Base-by-base conservation (phyloP, 2,888 invertebrate genomes). In the Drosophila kuntzei region DNA sequence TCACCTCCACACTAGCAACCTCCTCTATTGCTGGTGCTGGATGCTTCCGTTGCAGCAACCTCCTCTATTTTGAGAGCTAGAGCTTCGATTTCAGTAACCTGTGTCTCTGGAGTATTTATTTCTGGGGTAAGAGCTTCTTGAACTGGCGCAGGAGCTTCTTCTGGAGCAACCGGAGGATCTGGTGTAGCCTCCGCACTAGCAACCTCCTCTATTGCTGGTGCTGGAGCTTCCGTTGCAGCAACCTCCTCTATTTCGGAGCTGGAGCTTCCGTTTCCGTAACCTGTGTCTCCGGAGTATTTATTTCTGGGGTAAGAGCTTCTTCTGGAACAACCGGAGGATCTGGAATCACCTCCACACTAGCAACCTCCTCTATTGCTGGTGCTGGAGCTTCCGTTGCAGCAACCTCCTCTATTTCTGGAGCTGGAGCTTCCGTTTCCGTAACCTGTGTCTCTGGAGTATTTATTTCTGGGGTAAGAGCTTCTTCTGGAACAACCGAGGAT, bases 341-440 rank as follows among this genome's bases (percentile, higher is more conserved):
- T 41, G 43, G 8, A 9, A 2, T 18, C 14, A 1, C 5, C 9
- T 29, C 46, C 1, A 8, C 25, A 25, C 18, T 1, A 20, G 60
- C 41, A 12, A n/a, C 9, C 16, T 32, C 43, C 18, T 58, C 49
- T 20, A 8, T 1, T 55, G 32, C 20, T 51, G 55, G 6, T 9
- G n/a, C 47, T 8, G 20, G 22, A 12, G 18, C 14, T 8, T 51
- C 47, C 1, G n/a, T 22, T 22, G 22, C 7, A 39, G 37, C 16
- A 39, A 11, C 27, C 25, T n/a, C 41, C 9, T 41, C 29, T 9
- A 16, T 14, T 37, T 25, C 5, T 50, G 27, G 27, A 12, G 18
- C 2, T 14, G 25, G 36, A 44, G 5, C 1, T n/a, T n/a, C 36
- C n/a, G n/a, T n/a, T n/a, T n/a, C n/a, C n/a, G n/a, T n/a, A n/a